Conservation (phyloP, 53 echinoderm and acorn worm species). For the Patiria pectinifera region DNA sequence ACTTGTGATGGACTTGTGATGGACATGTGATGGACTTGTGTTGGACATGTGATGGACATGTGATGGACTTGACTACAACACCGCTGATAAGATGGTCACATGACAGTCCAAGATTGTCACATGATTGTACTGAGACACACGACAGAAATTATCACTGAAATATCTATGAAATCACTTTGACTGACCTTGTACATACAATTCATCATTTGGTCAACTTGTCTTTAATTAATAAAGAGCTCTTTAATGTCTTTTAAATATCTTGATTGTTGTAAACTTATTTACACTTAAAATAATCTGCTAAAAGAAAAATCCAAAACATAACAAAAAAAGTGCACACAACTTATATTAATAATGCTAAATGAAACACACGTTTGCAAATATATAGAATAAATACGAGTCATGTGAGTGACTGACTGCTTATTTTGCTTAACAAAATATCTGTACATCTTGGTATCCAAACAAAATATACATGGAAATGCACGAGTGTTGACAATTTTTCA, state of each 20-base stretch:
- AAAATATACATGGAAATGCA: slow-evolving; percentile 39
- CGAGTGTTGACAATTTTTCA: neutral
- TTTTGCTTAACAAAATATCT: neutral
- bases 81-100: neutral
- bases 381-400: slow-evolving; percentile 26
- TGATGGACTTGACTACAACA: no score
- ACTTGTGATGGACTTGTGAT: no score
- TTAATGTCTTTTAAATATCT: slow-evolving; percentile 14
- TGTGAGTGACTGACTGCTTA: neutral
- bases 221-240: neutral
- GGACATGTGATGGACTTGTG: no score
- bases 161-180: neutral
- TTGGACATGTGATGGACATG: no score
- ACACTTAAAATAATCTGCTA: neutral
- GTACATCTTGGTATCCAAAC: slow-evolving; percentile 29
- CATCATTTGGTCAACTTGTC: neutral
- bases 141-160: neutral
- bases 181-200: neutral
- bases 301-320: neutral
- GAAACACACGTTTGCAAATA: neutral
- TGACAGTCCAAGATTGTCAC: neutral
- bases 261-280: slow-evolving; percentile 10
- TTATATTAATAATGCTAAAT: slow-evolving; percentile 8
- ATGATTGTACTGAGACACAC: neutral
- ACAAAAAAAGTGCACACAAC: neutral